Base-by-base conservation (phyloP, 92 coral and sea anemone species). In the Hydrozoanthus gracilis region DNA sequence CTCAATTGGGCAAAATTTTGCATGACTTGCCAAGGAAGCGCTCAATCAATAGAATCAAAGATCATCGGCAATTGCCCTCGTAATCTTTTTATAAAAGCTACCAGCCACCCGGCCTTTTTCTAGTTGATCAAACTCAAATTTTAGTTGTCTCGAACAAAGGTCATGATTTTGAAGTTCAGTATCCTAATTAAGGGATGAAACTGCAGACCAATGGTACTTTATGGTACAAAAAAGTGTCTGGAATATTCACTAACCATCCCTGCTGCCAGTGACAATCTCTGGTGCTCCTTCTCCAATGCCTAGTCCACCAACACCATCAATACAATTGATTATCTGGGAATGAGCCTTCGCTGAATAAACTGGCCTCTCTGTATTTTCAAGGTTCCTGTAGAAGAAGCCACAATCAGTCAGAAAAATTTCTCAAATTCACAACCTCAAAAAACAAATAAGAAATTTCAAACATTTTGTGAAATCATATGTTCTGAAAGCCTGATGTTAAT, bases 251-350 rank as follows among this genome's bases (percentile, higher is more conserved):
- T 75, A 71, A 96, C 99, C 99, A 92, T 97, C 99, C 87, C 99
- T 95, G 76, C 99, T 95, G 9, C 98, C 99, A 56, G 98, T 96
- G 5, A 95, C 99, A 77, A 97, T 91, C 74, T 97, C 99, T 47
- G 99, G 99, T 49, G 99, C 99, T 46, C 99, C 99, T 89, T 93
- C 99, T 17, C 98, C 99, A 56, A 97, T 93, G 6, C 99, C 92
- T 27, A 91, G 91, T 11, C 99, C 99, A 10, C 99, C 99, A 68
- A 97, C 90, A 44, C 99, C 99, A 89, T 95, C 98, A 15, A 97
- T 93, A 51, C 95, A 90, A 88, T 97, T 97, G 27, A 97, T 93
- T 69, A 97, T 97, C 76, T 97, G 94, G 51, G 98, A 92, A 76
- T 97, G 99, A 15, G 98, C 99, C 84, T 97, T 92, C 14, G 95